Conservation (phyloP, 2,797 vertebrate genomes). For the Takifugu ocellatus region DNA sequence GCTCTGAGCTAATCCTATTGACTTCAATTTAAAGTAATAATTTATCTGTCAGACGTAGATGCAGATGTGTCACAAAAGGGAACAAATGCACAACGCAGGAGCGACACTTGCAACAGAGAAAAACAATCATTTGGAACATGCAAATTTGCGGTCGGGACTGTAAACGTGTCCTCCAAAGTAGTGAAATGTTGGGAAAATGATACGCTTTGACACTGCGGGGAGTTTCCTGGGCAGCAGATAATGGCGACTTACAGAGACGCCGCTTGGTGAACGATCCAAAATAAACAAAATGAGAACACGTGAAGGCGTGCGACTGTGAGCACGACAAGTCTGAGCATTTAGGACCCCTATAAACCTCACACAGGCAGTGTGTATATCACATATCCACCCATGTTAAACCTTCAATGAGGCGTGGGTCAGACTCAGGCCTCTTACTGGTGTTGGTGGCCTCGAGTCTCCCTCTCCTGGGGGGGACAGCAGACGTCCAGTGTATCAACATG, state of each 20-base stretch:
- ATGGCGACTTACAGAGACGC: constrained; percentile 35
- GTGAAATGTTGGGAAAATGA: constrained; percentile 45
- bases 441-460: constrained; percentile 2
- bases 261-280: constrained; percentile 19
- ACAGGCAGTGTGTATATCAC: constrained; percentile 7
- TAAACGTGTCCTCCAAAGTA: constrained; percentile 12
- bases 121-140: constrained; percentile 36
- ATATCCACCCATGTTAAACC: constrained; percentile 11
- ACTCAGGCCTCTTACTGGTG: not conserved
- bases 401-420: not conserved
- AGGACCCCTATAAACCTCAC: constrained; percentile 12
- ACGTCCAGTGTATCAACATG: constrained; percentile 7
- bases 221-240: constrained; percentile 52
- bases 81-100: too few relatives aligned
- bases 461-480: constrained; percentile 21
- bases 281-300: constrained; percentile 25
- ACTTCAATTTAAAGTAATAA: too few relatives aligned
- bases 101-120: not conserved
- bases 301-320: constrained; percentile 6
- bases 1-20: too few relatives aligned
- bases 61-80: too few relatives aligned
- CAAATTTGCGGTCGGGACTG: not conserved
- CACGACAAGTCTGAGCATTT: constrained; percentile 27
- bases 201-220: constrained; percentile 47
- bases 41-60: too few relatives aligned